Evolutionary conservation across 92 coral and sea anemone genomes (phyloP).

Genomic region (Bergia sp.): DNA sequence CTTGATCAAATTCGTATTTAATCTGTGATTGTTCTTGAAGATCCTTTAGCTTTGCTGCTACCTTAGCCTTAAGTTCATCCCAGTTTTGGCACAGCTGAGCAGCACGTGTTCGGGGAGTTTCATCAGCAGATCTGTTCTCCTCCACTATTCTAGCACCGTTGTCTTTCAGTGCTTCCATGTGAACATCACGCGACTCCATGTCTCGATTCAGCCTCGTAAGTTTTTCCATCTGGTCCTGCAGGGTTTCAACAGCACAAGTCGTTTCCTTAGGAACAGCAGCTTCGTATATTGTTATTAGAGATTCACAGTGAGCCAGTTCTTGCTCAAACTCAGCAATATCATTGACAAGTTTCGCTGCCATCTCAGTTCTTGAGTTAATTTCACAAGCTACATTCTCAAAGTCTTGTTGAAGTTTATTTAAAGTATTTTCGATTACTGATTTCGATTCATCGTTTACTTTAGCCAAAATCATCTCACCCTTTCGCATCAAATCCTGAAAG

Average conservation of each 20-base stretch:
- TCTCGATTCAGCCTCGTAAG: constrained; percentile 70
- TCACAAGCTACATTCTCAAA: constrained; percentile 40
- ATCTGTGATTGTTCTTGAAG: constrained; percentile 59
- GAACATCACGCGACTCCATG: constrained; percentile 76
- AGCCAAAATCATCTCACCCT: constrained; percentile 46
- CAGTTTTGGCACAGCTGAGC: constrained; percentile 69
- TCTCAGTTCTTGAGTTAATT: constrained; percentile 43
- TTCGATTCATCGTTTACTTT: constrained; percentile 53
- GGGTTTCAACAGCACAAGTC: constrained; percentile 71
- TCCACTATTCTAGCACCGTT: constrained; percentile 45
- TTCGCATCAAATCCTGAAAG: constrained; percentile 46
- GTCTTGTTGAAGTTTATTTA: constrained; percentile 48
- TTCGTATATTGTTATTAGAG: constrained; percentile 80
- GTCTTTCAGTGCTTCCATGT: constrained; percentile 60
- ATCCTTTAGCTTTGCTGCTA: constrained; percentile 59
- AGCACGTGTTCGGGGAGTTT: constrained; percentile 54
- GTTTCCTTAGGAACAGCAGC: constrained; percentile 73
- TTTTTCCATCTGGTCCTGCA: constrained; percentile 74
- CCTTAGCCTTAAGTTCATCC: constrained; percentile 61
- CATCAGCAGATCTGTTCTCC: constrained; percentile 26
- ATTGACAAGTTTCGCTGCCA: constrained; percentile 55
- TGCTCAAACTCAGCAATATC: constrained; percentile 74
- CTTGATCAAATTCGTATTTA: constrained; percentile 68
- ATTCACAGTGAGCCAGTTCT: constrained; percentile 74
- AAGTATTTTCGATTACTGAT: constrained; percentile 39